phyloP scores from a whole-genome alignment of 2,888 invertebrate species.

The Brenthis daphne region DNA sequence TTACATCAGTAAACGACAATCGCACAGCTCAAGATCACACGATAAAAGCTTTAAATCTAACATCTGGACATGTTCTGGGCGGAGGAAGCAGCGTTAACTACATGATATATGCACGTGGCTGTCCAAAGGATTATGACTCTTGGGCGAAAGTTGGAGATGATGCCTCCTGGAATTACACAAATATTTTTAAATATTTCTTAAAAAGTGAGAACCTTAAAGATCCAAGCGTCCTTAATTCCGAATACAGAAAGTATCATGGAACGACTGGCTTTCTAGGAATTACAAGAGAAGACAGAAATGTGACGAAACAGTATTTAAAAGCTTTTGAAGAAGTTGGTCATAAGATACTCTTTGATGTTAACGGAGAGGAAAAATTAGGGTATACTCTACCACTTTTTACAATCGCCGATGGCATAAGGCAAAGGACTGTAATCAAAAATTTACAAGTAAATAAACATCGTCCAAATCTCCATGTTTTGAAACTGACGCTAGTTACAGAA shows the following conservation, averaged over 20 bases:
- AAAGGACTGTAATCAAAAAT: conserved; percentile 50
- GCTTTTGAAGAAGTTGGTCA: conserved; percentile 54
- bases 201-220: conserved; percentile 36
- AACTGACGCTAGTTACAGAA: conserved; percentile 48
- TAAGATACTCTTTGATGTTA: conserved; percentile 48
- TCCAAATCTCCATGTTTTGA: conserved; percentile 49
- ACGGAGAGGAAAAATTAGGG: conserved; percentile 51
- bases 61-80: conserved; percentile 4
- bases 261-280: conserved; percentile 44
- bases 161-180: conserved; percentile 43
- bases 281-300: conserved; percentile 38
- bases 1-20: neutral
- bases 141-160: conserved; percentile 45
- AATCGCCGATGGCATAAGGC: conserved; percentile 47
- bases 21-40: neutral
- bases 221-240: conserved; percentile 35
- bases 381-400: conserved; percentile 49
- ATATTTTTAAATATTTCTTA: conserved; percentile 39
- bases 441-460: conserved; percentile 44
- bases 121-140: conserved; percentile 41
- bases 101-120: conserved; percentile 45
- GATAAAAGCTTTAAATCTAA: neutral
- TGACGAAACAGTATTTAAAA: conserved; percentile 42
- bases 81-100: conserved; percentile 36
- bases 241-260: conserved; percentile 42